phyloP scores from a whole-genome alignment of 2,113 vertebrate species.

The Rallus limicola region DNA sequence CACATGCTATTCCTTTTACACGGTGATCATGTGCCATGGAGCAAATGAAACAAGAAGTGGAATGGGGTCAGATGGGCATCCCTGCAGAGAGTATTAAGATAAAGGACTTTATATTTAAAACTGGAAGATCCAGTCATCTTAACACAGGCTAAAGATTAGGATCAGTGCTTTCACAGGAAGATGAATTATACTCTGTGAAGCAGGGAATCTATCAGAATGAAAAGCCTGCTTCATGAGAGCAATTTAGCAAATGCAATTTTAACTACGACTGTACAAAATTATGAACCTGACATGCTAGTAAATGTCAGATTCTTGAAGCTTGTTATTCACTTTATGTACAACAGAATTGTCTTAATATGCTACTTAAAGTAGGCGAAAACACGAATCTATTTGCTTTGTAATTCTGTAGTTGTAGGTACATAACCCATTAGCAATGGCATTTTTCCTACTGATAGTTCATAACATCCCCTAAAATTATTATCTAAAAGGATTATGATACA shows the following conservation, averaged over 20 bases:
- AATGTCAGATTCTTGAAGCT: conserved; percentile 22
- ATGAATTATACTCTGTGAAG: conserved; percentile 18
- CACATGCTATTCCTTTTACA: not conserved
- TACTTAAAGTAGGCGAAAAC: not conserved
- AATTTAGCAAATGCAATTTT: conserved; percentile 37
- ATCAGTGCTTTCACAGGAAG: conserved; percentile 17
- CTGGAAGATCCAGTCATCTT: conserved; percentile 33
- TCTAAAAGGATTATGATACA: not conserved
- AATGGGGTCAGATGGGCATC: conserved; percentile 16
- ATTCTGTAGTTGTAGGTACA: not conserved
- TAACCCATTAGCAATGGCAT: not conserved
- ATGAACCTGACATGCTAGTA: not conserved
- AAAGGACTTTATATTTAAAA: conserved; percentile 38
- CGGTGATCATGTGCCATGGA: not conserved
- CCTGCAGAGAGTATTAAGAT: conserved; percentile 2
- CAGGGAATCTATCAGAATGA: conserved; percentile 25
- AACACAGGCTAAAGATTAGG: conserved; percentile 8
- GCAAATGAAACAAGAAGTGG: conserved; percentile 1
- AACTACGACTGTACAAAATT: conserved; percentile 2
- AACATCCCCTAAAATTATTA: not conserved
- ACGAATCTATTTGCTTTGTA: not conserved
- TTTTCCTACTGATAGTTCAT: not conserved
- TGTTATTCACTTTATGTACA: conserved; percentile 6
- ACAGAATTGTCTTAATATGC: not conserved
- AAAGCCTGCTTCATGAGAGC: not conserved